Evolutionary conservation across 2,797 vertebrate species (phyloP), one percentile per base, ranked within the genome.

Genomic region (Brachyrhaphis roseni): DNA sequence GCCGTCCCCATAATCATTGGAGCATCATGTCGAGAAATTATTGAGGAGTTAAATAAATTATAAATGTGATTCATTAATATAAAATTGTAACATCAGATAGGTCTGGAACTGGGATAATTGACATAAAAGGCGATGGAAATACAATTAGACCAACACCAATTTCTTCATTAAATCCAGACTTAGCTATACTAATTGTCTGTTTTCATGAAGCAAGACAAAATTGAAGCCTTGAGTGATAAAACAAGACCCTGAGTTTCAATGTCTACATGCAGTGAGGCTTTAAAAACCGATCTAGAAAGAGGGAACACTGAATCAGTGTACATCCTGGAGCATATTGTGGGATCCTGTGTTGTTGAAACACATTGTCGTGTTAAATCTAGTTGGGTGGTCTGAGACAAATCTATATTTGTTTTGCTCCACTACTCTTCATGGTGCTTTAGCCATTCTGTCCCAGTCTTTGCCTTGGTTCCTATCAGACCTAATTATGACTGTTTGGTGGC

Each of bases 401-500:
- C 62, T 36, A 20, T 12, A 34, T 62, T 62, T 62, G 57, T 62
- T 34, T 64, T 62, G 28, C 31, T 16, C 59, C 31, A 20, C 57
- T 62, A 16, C 28, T 57, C 55, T 53, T 59, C 55, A 18, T 34
- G 28, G 59, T 59, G 28, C 2, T 34, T 16, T 3, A 34, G 31
- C 59, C 18, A 66, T 66, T 11, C 62, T 23, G 62, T 34, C 28
- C 59, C 31, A 34, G 15, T 15, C 15, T 62, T 62, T 31, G 26
- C 10, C 18, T 39, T 41, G 36, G 36, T 36, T 41, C 16, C 45
- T 23, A 64, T 55, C 74, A 79, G 39, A 57, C 34, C 36, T 23
- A 10, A 74, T 47, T 43, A 72, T 75, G 5, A 77, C 34, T 64
- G 46, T 70, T 68, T 28, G 78, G 23, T 73, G 46, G 23, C 8